A percentile compares a stretch with the other conserved stretches of the same genome.
phyloP scores from a whole-genome alignment of 2,888 invertebrate species.

The Agapostemon virescens region DNA sequence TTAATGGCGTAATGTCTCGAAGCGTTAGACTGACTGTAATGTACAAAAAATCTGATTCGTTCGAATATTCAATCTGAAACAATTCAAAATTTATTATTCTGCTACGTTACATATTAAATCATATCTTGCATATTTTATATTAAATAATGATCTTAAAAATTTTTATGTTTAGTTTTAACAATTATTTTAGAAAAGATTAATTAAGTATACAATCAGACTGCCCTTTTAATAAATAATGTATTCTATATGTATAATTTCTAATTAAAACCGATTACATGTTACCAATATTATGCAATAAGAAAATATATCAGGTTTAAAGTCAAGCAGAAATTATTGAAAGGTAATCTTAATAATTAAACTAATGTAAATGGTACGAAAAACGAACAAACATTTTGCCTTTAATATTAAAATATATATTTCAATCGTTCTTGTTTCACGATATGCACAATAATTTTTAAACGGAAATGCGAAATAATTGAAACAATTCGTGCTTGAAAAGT shows the following conservation, averaged over 20 bases:
- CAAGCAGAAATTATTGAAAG: background rate
- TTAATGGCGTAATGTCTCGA: background rate
- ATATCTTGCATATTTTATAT: too few relatives aligned
- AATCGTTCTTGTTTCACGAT: background rate
- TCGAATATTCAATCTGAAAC: background rate
- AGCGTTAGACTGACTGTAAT: background rate
- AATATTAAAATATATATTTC: background rate
- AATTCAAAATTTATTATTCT: background rate
- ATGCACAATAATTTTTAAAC: background rate
- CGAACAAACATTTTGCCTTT: background rate
- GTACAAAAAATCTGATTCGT: background rate
- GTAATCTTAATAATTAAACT: background rate
- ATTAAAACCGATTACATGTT: too few relatives aligned
- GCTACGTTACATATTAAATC: too few relatives aligned
- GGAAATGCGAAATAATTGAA: background rate
- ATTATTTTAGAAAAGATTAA: too few relatives aligned
- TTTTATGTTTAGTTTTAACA: too few relatives aligned
- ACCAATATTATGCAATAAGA: too few relatives aligned
- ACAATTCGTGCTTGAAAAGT: background rate
- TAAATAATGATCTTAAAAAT: too few relatives aligned
- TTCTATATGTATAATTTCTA: too few relatives aligned
- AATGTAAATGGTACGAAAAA: background rate
- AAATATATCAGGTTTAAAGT: background rate
- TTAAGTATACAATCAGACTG: background rate
- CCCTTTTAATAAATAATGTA: background rate